Conservation (phyloP, 2,888 invertebrate genomes). For the Parthenolecanium corni region DNA sequence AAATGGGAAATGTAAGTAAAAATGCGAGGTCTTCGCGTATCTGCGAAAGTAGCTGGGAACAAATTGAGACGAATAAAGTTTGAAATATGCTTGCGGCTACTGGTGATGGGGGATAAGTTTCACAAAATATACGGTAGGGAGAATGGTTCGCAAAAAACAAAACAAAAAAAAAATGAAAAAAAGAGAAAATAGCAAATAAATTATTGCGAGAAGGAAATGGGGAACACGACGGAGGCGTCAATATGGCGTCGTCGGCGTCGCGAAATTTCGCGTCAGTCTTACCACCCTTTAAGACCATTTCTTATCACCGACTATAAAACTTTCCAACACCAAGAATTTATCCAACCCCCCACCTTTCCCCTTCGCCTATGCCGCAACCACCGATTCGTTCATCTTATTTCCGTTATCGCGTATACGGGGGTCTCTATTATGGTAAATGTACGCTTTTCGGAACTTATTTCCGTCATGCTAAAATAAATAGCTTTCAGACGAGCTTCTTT, state of each 20-base stretch:
- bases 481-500: constrained; percentile 14
- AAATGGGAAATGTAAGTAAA: too few relatives aligned
- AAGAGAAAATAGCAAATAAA: constrained; percentile 15
- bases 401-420: background rate
- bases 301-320: constrained; percentile 25
- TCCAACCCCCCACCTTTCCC: constrained; percentile 7
- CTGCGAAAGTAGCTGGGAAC: too few relatives aligned
- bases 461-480: constrained; percentile 27
- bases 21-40: too few relatives aligned
- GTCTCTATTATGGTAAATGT: constrained; percentile 21
- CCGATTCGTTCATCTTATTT: constrained; percentile 9
- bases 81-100: too few relatives aligned
- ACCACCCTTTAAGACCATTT: constrained; percentile 20
- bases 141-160: too few relatives aligned
- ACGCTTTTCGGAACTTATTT: constrained; percentile 24
- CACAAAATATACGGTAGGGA: too few relatives aligned
- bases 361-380: too few relatives aligned
- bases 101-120: too few relatives aligned
- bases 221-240: constrained; percentile 25
- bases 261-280: constrained; percentile 25
- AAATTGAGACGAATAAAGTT: too few relatives aligned
- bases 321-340: constrained; percentile 23
- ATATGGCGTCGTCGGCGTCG: constrained; percentile 26
- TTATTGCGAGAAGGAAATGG: constrained; percentile 20
- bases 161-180: background rate